Evolutionary conservation across 1,140 invertebrate species (phyloP).

Genomic region (Wiebesia pumilae): DNA sequence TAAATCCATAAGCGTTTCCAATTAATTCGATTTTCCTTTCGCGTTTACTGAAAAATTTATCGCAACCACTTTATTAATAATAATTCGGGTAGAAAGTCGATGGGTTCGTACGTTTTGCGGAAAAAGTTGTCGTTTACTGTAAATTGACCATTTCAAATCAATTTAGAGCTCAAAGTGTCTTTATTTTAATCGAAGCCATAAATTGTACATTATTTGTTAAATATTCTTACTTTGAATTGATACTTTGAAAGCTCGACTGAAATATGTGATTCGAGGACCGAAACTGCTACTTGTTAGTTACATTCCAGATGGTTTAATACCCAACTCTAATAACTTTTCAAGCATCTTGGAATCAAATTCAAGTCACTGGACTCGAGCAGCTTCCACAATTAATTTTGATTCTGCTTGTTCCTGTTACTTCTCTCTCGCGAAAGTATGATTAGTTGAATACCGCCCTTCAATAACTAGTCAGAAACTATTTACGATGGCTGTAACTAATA

Average conservation of each 20-base stretch:
- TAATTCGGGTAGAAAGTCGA: too few species aligned
- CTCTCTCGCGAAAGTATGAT: background rate
- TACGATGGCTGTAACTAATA: background rate
- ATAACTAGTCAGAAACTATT: background rate
- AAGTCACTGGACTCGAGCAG: background rate
- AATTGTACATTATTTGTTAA: background rate
- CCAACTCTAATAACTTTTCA: background rate
- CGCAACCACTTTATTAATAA: too few species aligned
- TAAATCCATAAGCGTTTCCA: too few species aligned
- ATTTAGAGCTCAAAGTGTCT: too few species aligned
- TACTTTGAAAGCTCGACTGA: background rate
- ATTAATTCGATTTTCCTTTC: too few species aligned
- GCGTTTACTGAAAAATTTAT: too few species aligned
- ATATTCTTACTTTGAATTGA: background rate
- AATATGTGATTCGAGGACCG: background rate
- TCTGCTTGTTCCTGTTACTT: background rate
- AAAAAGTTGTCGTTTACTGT: too few species aligned
- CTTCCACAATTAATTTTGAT: background rate
- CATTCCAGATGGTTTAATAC: background rate
- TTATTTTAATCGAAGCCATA: background rate
- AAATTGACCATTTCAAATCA: too few species aligned
- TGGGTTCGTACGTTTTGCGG: too few species aligned
- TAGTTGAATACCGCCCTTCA: background rate
- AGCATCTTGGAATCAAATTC: conserved; percentile 5
- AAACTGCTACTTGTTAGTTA: background rate